Conservation (phyloP, 2,888 invertebrate species). For the Arrhopalites spinosus region DNA sequence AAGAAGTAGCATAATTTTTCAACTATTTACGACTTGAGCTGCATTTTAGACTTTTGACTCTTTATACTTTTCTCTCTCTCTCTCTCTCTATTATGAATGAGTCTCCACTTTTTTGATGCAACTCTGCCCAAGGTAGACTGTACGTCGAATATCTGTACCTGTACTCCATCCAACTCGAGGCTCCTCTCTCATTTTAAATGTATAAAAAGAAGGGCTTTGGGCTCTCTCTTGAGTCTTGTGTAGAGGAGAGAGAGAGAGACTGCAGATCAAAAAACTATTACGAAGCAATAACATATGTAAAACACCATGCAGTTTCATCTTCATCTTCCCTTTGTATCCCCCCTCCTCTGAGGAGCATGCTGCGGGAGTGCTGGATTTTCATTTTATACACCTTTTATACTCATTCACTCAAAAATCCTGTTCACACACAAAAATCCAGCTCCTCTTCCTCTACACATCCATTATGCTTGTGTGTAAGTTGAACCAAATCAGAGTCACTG, state of each 20-base stretch:
- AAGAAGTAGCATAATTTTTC: slow-evolving; percentile 31
- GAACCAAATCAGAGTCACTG: too few species aligned
- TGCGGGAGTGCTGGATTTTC: slow-evolving; percentile 4
- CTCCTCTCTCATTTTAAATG: background rate
- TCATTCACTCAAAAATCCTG: background rate
- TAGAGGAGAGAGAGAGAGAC: background rate
- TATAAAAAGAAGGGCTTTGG: background rate
- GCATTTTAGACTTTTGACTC: slow-evolving; percentile 11
- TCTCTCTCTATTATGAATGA: background rate
- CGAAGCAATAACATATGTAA: slow-evolving; percentile 9
- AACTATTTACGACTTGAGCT: slow-evolving; percentile 32
- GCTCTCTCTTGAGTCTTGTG: background rate
- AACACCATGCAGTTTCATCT: slow-evolving; percentile 12
- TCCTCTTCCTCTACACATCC: too few species aligned
- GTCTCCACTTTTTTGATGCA: background rate
- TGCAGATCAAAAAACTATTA: slow-evolving; percentile 3
- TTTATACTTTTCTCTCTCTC: background rate
- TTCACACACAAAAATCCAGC: too few species aligned
- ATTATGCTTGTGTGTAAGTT: background rate
- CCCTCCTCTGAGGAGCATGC: too few species aligned
- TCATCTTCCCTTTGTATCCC: background rate
- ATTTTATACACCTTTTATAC: slow-evolving; percentile 17
- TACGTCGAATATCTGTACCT: background rate
- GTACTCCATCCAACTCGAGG: background rate
- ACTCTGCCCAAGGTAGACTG: background rate